Percentiles rank a stretch among this genome's conserved stretches.
Conservation (phyloP, 2,888 invertebrate genomes). For the Aporophyla lueneburgensis region DNA sequence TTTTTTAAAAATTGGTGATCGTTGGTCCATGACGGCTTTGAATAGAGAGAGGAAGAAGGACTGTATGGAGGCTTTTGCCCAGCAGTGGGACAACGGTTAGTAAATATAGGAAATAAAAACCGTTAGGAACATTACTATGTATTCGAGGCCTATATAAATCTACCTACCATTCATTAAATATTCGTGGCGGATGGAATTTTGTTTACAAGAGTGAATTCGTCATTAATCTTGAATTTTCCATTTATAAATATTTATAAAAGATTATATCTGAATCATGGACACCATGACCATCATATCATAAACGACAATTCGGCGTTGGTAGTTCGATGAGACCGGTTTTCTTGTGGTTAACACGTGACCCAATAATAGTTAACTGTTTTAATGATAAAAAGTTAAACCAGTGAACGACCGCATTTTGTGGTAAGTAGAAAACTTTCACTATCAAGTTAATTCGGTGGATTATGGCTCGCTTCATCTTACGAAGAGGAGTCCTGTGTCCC, state of each 20-base stretch:
- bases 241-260: conserved; percentile 18
- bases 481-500: too few relatives aligned
- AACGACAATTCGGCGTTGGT: background rate
- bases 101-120: background rate
- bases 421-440: background rate
- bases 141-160: too few relatives aligned
- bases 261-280: background rate
- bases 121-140: background rate
- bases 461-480: too few relatives aligned
- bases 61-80: background rate
- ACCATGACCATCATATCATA: conserved; percentile 1
- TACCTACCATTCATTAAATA: background rate
- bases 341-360: background rate
- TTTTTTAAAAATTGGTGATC: background rate
- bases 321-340: conserved; percentile 13
- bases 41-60: background rate
- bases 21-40: too few relatives aligned
- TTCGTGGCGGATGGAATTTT: background rate
- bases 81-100: background rate
- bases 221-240: background rate
- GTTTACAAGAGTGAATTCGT: background rate
- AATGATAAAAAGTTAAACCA: background rate
- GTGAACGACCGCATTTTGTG: too few relatives aligned
- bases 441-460: background rate
- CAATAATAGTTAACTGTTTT: background rate